Evolutionary conservation across 2,113 vertebrate species (phyloP), one percentile per base, ranked within the genome.

Genomic region (Entomyzon cyanotis): DNA sequence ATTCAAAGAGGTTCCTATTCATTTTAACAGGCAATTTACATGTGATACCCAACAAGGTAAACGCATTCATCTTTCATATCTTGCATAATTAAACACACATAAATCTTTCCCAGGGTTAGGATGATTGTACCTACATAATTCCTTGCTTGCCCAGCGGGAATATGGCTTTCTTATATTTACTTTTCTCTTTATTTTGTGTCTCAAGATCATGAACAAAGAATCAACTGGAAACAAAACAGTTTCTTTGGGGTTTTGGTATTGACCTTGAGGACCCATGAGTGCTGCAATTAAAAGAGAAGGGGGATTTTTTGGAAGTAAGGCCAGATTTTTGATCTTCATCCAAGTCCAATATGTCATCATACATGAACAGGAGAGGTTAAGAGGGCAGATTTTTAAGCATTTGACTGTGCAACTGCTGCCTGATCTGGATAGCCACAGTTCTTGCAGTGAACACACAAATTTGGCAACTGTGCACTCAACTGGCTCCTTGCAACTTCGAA

Each of bases 331-430:
- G 89, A 73, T 82, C 84, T 87, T 46, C 46, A 53, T 89, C 67
- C 87, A 94, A 94, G 81, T 83, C 89, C 41, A 91, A 33, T 73
- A 89, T 89, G 81, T 95, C 93, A 97, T 79, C 87, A 84, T 62
- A 82, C 47, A 92, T 24, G 77, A 92, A 84, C 53, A 89, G 55
- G 27, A 91, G 50, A 83, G 62, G 69, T 91, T 83, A 88, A 92
- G 85, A 93, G 90, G 74, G 78, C 37, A 83, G 28, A 64, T 58
- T 91, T 96, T 90, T 44, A 65, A 89, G 73, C n/a, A 76, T 91
- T 83, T 84, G 62, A 64, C 58, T 82, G 20, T 62, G 77, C n/a
- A 84, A 87, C 37, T 82, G n/a, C 58, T 71, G 62, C 70, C 41
- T 84, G 37, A 69, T 53, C 56, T 87, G 25, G 58, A 62, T 24